These are phyloP conservation scores for Danio kyathit DNA, from an alignment of 2,797 vertebrate species.

Conservation along the genomic window DNA sequence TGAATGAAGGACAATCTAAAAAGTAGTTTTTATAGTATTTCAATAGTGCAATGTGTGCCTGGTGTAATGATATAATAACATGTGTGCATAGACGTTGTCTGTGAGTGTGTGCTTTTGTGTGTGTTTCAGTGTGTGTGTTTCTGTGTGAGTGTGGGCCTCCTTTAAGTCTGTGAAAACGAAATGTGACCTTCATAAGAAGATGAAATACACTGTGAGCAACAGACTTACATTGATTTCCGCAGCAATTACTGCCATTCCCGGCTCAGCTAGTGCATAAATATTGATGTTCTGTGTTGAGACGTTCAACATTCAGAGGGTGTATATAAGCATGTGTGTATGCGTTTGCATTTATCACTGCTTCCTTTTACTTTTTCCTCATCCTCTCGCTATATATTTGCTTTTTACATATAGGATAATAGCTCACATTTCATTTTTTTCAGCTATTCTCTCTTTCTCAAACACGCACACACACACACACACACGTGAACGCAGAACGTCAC, in stretches of 20 bases:
- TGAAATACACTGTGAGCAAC: constrained; percentile 74
- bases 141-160: constrained; percentile 42
- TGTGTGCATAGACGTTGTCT: constrained; percentile 4
- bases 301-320: constrained; percentile 25
- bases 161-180: constrained; percentile 66
- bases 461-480: not conserved
- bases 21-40: not conserved
- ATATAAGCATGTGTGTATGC: constrained; percentile 9
- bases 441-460: not conserved
- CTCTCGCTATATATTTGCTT: constrained; percentile 38
- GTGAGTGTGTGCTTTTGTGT: not conserved
- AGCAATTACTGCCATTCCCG: constrained; percentile 75
- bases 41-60: not conserved
- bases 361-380: not conserved
- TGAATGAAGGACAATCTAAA: not conserved
- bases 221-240: constrained; percentile 77
- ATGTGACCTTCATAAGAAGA: constrained; percentile 79
- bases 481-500: constrained; percentile 4
- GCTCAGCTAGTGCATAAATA: constrained; percentile 76
- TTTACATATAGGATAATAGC: constrained; percentile 38
- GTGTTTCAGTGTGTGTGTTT: constrained; percentile 8
- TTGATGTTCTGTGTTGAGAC: constrained; percentile 66
- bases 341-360: constrained; percentile 15
- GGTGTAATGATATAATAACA: not conserved
- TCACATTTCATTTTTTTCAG: not conserved